Base-by-base conservation (phyloP, 2,113 vertebrate species). In the Psilopogon haemacephalus region DNA sequence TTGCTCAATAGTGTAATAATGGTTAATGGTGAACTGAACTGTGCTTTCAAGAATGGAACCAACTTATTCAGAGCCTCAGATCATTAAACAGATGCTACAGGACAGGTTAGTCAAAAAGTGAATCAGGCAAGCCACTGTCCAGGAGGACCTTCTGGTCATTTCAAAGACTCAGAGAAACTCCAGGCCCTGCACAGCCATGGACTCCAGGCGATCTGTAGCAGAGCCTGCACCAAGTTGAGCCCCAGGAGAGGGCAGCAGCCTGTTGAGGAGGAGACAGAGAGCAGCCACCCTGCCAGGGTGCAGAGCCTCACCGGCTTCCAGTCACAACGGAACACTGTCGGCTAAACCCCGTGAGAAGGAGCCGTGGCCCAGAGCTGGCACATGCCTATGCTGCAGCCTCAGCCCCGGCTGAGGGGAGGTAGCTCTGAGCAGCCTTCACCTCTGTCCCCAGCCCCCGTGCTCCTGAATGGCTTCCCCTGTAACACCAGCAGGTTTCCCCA, bases 21-120 rank as follows among this genome's bases (percentile, higher is more conserved):
- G 52, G 68, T 88, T 94, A 93, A 94, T 87, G 67, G 79, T 60
- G 72, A 86, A 94, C 78, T 52, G 52, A 71, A 59, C 33, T 38
- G 15, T 27, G 59, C 77, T 89, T 67, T 80, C 38, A 59, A 91
- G 40, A 92, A 62, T 6, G 32, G 67, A 94, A 62, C 26, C 11
- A 35, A 60, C 21, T 44, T 24, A 28, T 26, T 59, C 58, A 40
- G 86, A 48, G 26, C 18, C 63, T 70, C 86, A 59, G 55, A 33
- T 42, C 26, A 44, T 33, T 37, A 65, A 32, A 32, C 58, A 72
- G 59, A 48, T 59, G 52, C 63, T 52, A 64, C 32, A 69, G 75
- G 23, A 48, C n/a, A 76, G 37, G 28, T 38, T 50, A 46, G 48
- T 55, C 54, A 72, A 58, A 64, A 65, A 33, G 64, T 5, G 21